Evolutionary conservation across 2,113 vertebrate genomes (phyloP).

Genomic region (Syngnathoides biaculeatus): DNA sequence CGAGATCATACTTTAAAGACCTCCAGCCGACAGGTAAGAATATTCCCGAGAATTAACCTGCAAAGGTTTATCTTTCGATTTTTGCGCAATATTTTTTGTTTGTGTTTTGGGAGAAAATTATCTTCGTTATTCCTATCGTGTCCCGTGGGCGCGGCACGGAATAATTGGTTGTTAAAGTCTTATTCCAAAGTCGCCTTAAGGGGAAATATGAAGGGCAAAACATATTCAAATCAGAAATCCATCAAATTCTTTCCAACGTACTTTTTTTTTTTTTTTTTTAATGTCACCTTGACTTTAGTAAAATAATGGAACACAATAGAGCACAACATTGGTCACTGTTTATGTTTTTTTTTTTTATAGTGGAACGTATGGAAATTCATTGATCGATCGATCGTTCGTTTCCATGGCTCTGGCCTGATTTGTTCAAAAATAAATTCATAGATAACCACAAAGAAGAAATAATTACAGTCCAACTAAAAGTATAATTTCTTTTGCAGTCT

Average conservation of each 20-base stretch:
- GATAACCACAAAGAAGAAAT: no score
- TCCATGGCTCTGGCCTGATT: no score
- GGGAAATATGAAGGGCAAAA: background rate
- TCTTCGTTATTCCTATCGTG: background rate
- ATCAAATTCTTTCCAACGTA: background rate
- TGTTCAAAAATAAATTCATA: no score
- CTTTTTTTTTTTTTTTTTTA: background rate
- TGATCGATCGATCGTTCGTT: no score
- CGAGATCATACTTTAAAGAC: background rate
- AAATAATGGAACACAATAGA: background rate
- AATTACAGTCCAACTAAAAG: no score
- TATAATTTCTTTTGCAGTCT: no score
- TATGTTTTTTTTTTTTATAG: background rate
- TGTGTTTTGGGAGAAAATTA: background rate
- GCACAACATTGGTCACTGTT: background rate
- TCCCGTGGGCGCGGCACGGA: background rate
- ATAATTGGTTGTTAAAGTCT: background rate
- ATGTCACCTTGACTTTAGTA: background rate
- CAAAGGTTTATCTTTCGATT: background rate
- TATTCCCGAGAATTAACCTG: background rate
- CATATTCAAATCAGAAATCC: background rate
- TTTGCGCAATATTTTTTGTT: background rate
- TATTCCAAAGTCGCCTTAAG: background rate
- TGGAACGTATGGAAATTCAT: background rate
- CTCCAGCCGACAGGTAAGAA: background rate